A percentile compares a stretch with the other conserved stretches of the same genome.
Evolutionary conservation across 2,113 vertebrate genomes (phyloP).

Genomic region (Urocitellus parryii): DNA sequence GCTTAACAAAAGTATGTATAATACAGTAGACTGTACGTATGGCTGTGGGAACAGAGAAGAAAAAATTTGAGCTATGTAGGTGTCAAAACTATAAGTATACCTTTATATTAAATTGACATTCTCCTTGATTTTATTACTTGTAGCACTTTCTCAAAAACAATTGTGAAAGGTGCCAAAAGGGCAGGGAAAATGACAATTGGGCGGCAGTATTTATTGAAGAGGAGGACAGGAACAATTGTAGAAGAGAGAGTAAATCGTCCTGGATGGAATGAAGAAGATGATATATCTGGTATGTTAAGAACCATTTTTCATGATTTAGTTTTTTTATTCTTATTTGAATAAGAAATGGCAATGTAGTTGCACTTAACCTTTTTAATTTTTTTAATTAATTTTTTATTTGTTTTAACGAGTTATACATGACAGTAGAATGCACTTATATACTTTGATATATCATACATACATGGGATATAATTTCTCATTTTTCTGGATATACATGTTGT

Average conservation of each 20-base stretch:
- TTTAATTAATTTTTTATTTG: too few species aligned
- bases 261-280: conserved; percentile 96
- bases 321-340: conserved; percentile 14
- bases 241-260: conserved; percentile 92
- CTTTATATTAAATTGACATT: conserved; percentile 52
- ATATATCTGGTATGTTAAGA: conserved; percentile 93
- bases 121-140: conserved; percentile 74
- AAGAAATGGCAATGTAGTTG: background rate
- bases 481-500: too few species aligned
- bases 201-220: conserved; percentile 94
- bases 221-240: conserved; percentile 89
- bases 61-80: background rate
- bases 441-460: too few species aligned
- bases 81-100: conserved; percentile 25
- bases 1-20: conserved; percentile 4
- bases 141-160: conserved; percentile 97
- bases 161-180: conserved; percentile 97
- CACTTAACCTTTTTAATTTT: background rate
- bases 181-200: conserved; percentile 99
- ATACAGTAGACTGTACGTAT: background rate
- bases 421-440: too few species aligned
- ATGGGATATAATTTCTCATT: too few species aligned
- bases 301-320: background rate
- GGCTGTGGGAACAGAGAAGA: background rate
- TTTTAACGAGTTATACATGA: too few species aligned